Evolutionary conservation across 2,797 vertebrate species (phyloP).

Genomic region (Coranthus polyacanthus): DNA sequence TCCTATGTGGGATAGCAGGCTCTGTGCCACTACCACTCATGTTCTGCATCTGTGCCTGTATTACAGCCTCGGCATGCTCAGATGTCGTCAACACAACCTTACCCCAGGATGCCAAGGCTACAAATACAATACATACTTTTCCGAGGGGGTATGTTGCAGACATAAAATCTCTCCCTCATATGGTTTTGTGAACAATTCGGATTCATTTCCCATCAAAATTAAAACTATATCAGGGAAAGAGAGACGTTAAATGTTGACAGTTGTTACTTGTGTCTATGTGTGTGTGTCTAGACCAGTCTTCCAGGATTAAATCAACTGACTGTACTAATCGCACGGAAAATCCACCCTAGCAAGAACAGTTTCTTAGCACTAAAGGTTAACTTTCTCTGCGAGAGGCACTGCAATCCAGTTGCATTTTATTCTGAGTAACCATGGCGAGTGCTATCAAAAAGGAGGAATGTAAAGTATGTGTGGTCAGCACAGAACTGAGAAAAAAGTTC

Average conservation of each 20-base stretch:
- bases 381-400: conserved; percentile 28
- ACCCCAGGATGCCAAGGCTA: conserved; percentile 35
- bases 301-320: conserved; percentile 1
- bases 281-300: too few relatives aligned
- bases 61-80: conserved; percentile 27
- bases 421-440: conserved; percentile 62
- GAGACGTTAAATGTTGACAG: neutral
- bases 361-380: conserved; percentile 33
- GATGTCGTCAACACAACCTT: conserved; percentile 38
- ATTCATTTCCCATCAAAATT: neutral
- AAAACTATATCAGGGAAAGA: neutral
- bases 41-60: conserved; percentile 38
- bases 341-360: neutral
- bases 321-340: conserved; percentile 3
- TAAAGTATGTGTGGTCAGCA: conserved; percentile 73
- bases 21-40: conserved; percentile 35
- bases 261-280: neutral
- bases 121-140: conserved; percentile 31
- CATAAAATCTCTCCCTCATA: too few relatives aligned
- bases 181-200: too few relatives aligned
- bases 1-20: conserved; percentile 26
- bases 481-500: conserved; percentile 55
- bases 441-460: conserved; percentile 77
- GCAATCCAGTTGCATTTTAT: conserved; percentile 51
- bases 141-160: too few relatives aligned